A percentile compares a stretch with the other conserved stretches of the same genome.
phyloP scores from a whole-genome alignment of 2,113 vertebrate species.

The Pteronura brasiliensis region DNA sequence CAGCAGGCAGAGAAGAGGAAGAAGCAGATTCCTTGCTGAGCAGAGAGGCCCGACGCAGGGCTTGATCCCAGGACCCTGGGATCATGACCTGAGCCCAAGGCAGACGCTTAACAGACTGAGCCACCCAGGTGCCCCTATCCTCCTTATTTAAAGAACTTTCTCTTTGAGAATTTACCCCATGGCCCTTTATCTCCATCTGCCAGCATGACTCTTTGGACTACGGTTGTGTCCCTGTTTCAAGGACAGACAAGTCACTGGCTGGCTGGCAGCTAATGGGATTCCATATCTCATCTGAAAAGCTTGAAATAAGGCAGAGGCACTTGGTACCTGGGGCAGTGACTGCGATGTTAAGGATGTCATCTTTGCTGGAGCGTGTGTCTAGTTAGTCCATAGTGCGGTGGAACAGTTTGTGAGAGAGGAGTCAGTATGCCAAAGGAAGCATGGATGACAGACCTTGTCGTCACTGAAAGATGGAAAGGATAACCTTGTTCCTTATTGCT shows the following conservation, averaged over 20 bases:
- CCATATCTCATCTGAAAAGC: background rate
- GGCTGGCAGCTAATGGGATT: background rate
- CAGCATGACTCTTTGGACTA: background rate
- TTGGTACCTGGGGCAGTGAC: background rate
- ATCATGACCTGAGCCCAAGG: no score
- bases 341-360: background rate
- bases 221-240: background rate
- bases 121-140: background rate
- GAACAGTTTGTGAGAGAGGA: background rate
- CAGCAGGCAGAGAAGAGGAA: no score
- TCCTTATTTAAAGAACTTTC: background rate
- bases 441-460: background rate
- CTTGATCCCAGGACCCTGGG: no score
- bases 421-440: fast-evolving
- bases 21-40: no score
- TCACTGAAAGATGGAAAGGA: background rate
- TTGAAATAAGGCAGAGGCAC: background rate
- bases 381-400: background rate
- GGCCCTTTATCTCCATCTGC: background rate
- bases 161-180: background rate
- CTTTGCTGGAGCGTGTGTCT: background rate
- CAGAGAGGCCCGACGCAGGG: no score
- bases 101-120: no score
- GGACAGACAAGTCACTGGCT: background rate
- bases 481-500: background rate